Evolutionary conservation across 2,113 vertebrate species (phyloP), one percentile per base, ranked within the genome.

Genomic region (Tupaia chinensis): DNA sequence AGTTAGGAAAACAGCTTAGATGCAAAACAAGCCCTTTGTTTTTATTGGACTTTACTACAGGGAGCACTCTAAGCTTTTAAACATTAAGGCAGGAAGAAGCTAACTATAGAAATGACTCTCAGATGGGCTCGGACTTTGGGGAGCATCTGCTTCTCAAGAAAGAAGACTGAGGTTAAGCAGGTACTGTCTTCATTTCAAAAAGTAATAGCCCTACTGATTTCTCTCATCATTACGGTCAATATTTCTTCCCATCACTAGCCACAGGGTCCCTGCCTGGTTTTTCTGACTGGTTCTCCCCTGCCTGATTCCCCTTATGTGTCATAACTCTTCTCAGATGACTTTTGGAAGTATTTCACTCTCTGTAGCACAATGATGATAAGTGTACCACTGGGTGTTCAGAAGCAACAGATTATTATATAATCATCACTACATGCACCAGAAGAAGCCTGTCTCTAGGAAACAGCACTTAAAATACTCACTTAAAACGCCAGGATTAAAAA

Each of bases 1-100:
- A 69, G 66, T 81, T 94, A 93, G 89, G 70, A 89, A 95, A 97
- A 92, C 61, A 97, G 84, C 76, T 66, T 95, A 91, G 80, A 74
- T 95, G 73, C 58, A 96, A 98, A 98, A 95, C 87, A 95, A 97
- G 25, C 32, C 77, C 86, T 68, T 87, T 86, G 58, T 88, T 87
- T 96, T 89, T 81, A 58, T 85, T 94, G 34, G 27, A 82, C 90
- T 96, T 97, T 96, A 85, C 77, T 87, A 92, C 63, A 92, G 58
- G 72, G 91, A 95, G 68, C 89, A 78, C 7, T 78, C 61, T 63
- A 65, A 81, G 87, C 44, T 78, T 95, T 93, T 92, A 95, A 84
- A 65, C 79, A 63, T 87, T 60, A 81, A 93, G 16, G 54, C 4
- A 8, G 77, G 65, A 91, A 89, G 77, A 68, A 81, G 44, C 53